Evolutionary conservation across 2,888 invertebrate genomes (phyloP), one percentile per base, ranked within the genome.

Genomic region (Thereva nobilitata): DNA sequence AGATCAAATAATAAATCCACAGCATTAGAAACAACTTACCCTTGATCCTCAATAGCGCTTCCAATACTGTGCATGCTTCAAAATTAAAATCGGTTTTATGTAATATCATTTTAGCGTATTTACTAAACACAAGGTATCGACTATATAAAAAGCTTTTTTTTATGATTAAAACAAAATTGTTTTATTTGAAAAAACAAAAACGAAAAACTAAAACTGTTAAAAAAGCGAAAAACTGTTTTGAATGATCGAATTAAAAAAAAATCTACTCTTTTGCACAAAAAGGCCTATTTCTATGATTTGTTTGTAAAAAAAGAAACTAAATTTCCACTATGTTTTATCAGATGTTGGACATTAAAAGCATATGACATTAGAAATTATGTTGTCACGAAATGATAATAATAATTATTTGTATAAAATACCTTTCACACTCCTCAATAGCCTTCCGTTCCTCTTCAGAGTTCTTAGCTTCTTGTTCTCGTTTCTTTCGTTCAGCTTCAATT

Each of bases 401-500:
- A 47, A 61, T 57, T 42, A 2, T 42, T 42, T 7, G 2, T 42
- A 42, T 42, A 8, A 12, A 34, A 74, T 80, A 87, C 87, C 85
- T 84, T 78, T 87, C 87, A 72, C 86, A 86, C 73, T 87, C 85
- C 74, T 87, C 88, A 64, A 88, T 79, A 54, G 86, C 86, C 70
- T 83, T 84, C 72, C 83, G 83, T 75, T 83, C 81, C 68, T 80
- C 79, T 74, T 76, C 79, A 2, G 79, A 79, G 65, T 75, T 76
- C 47, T 74, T 74, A 34, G 72, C 82, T 72, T 87, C 85, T 0
- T 83, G 84, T 34, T 87, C 85, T 68, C 85, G 83, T 70, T 84
- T 84, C 74, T 85, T 84, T 61, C 85, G 84, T 76, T 91, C 91
- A 72, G 89, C 90, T 73, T 91, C 90, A 59, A 89, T 77, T 72